Base-by-base conservation (phyloP, 2,888 invertebrate genomes). In the Drosophila ezoana region DNA sequence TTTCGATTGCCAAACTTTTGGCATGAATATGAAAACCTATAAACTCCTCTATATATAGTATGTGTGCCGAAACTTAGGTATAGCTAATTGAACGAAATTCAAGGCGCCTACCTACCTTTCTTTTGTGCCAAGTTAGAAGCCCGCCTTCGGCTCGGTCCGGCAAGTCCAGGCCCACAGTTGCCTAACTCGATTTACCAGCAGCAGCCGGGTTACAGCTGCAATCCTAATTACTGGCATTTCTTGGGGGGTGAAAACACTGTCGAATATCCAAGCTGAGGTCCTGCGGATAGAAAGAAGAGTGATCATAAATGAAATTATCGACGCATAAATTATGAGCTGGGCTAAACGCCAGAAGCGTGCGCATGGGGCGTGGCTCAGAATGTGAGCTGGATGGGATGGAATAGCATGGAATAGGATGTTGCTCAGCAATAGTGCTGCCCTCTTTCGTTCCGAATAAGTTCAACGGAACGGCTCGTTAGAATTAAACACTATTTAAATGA, bases 221-320 rank as follows among this genome's bases (percentile, higher is more conserved):
- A 48, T 60, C 49, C 60, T 70, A 72, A 72, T 72, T 72, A 71
- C 45, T 51, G 51, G 51, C 52, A 67, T 53, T 63, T 51, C 62
- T 56, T 16, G 11, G 43, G 66, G 33, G 33, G 9, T 6, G 41
- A 23, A 28, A 48, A 37, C 23, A 14, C 37, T 47, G 41, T 16
- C 13, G 3, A 4, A 11, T 10, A 40, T 11, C 9, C 41, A 13
- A 23, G 53, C 48, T 18, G 16, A 18, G 56, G 5, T 18, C 16
- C 54, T 45, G 51, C 11, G 23, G 33, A 38, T 0, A 37, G 52
- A 61, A 64, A 67, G 53, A 67, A 59, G 53, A 76, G 59, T 69
- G 76, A 77, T 77, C 77, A 77, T 72, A 77, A 77, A 77, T 74
- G 77, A 72, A 77, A 76, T 77, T 74, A 74, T 71, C 67, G 68